Evolutionary conservation across 2,888 invertebrate species (phyloP).

Genomic region (Abscondita cerata): DNA sequence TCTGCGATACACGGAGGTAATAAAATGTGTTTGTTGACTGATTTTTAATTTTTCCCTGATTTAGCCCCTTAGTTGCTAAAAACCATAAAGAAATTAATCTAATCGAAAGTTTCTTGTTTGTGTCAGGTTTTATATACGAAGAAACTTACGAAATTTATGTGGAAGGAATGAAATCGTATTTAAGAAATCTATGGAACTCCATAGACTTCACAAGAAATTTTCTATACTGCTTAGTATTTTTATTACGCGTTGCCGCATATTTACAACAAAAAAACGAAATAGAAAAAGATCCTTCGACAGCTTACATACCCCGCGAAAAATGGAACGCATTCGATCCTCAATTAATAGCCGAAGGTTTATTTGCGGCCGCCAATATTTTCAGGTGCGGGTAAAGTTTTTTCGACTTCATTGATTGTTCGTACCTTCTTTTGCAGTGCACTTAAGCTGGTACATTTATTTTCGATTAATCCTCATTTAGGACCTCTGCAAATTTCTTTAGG

Average conservation of each 20-base stretch:
- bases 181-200: slow-evolving; percentile 96
- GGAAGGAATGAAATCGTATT: slow-evolving; percentile 85
- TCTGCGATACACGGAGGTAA: no score
- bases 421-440: slow-evolving; percentile 69
- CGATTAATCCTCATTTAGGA: slow-evolving; percentile 91
- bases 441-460: slow-evolving; percentile 90
- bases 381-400: slow-evolving; percentile 61
- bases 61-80: no score
- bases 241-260: slow-evolving; percentile 75
- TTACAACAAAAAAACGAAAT: slow-evolving; percentile 78
- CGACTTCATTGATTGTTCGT: slow-evolving; percentile 19
- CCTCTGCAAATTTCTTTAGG: slow-evolving; percentile 92
- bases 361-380: slow-evolving; percentile 94
- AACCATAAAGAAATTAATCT: no score
- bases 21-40: no score
- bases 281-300: slow-evolving; percentile 68
- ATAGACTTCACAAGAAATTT: slow-evolving; percentile 93
- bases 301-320: slow-evolving; percentile 79
- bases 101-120: no score
- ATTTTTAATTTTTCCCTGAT: no score
- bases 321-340: slow-evolving; percentile 96
- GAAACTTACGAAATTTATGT: slow-evolving; percentile 91
- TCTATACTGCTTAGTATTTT: slow-evolving; percentile 77
- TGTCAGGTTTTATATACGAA: slow-evolving; percentile 86
- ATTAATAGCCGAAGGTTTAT: slow-evolving; percentile 89